Conservation (phyloP, 1,140 invertebrate genomes). For the Drosophila sproati region DNA sequence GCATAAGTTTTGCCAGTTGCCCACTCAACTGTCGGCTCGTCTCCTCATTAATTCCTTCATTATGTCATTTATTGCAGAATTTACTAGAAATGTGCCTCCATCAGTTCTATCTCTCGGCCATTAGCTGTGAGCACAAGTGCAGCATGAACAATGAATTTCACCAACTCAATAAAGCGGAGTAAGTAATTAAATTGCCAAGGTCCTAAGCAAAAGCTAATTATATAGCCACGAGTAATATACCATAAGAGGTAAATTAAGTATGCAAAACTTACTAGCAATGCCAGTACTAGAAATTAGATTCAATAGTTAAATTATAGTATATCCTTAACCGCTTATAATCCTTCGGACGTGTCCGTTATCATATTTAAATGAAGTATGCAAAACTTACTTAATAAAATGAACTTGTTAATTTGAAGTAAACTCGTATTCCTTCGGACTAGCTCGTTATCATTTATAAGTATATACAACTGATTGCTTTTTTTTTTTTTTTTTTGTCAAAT, state of each 20-base stretch:
- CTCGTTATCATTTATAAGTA: no score
- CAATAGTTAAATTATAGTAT: no score
- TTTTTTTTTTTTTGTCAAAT: no score
- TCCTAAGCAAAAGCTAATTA: constrained; percentile 14
- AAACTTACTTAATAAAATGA: no score
- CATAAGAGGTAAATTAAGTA: no score
- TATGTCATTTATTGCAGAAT: constrained; percentile 75
- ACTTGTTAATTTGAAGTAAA: no score
- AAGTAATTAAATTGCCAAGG: constrained; percentile 29
- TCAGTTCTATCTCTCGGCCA: constrained; percentile 55
- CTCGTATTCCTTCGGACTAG: no score
- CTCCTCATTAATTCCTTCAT: constrained; percentile 77
- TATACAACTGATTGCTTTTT: not conserved
- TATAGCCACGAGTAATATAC: not conserved
- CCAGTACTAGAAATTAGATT: no score
- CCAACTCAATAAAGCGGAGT: not conserved
- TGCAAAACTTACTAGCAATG: no score
- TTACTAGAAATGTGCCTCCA: constrained; percentile 63
- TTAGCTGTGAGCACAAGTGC: constrained; percentile 15
- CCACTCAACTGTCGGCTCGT: constrained; percentile 18
- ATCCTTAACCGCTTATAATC: no score
- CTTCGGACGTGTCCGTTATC: no score
- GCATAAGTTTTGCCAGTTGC: constrained; percentile 70
- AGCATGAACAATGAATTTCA: constrained; percentile 21
- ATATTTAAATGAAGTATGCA: no score